Evolutionary conservation across 2,888 invertebrate genomes (phyloP).

Genomic region (Rhagophthalmus giganteus): DNA sequence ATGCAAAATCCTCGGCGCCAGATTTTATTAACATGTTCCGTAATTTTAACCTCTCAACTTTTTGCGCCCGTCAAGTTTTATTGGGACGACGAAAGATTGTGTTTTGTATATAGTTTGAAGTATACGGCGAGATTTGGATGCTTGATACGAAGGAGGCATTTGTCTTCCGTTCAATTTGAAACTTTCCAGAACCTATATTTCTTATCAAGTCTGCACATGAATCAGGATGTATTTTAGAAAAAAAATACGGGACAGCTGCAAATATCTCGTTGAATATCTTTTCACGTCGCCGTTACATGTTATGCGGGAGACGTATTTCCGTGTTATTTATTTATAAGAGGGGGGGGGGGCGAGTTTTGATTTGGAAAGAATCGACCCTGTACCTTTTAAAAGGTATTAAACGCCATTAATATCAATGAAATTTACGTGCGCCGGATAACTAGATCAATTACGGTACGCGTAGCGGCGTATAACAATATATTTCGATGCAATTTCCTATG

Average conservation of each 20-base stretch:
- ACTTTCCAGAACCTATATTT: constrained; percentile 45
- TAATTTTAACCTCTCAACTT: constrained; percentile 7
- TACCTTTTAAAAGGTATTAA: too few relatives aligned
- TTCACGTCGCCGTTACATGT: constrained; percentile 17
- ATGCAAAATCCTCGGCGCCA: constrained; percentile 6
- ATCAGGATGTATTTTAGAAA: constrained; percentile 37
- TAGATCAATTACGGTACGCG: constrained; percentile 25
- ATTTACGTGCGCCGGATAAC: constrained; percentile 23
- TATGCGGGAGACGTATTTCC: constrained; percentile 3
- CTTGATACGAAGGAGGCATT: constrained; percentile 41
- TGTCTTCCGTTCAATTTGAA: constrained; percentile 41
- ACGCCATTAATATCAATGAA: constrained; percentile 24
- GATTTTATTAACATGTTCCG: constrained; percentile 15
- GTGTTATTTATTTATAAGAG: too few relatives aligned
- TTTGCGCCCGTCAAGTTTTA: background rate
- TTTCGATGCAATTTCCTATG: constrained; percentile 34
- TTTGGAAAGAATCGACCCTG: too few relatives aligned
- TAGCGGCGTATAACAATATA: constrained; percentile 24
- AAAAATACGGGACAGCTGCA: constrained; percentile 31
- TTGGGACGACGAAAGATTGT: constrained; percentile 1
- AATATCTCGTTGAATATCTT: constrained; percentile 27
- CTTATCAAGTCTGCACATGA: constrained; percentile 47
- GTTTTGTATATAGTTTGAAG: constrained; percentile 29
- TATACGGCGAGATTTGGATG: constrained; percentile 44
- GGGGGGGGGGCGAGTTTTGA: too few relatives aligned